These are phyloP conservation scores for Ferdinandea cuprea DNA, from an alignment of 2,888 invertebrate species.

Conservation along the genomic window DNA sequence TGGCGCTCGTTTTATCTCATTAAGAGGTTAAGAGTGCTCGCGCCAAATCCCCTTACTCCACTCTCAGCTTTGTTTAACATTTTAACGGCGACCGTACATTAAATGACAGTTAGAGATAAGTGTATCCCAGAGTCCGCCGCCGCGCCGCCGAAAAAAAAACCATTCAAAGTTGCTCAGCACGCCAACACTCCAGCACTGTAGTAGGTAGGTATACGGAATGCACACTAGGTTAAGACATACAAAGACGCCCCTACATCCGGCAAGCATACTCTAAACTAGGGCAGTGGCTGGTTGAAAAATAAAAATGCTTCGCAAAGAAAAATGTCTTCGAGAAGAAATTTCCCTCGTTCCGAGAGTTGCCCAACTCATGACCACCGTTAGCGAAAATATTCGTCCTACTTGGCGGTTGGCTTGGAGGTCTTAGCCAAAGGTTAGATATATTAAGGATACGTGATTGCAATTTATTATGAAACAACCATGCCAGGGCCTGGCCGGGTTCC, in stretches of 20 bases:
- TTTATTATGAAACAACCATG: constrained; percentile 64
- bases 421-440: constrained; percentile 71
- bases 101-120: constrained; percentile 72
- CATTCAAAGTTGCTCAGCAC: constrained; percentile 38
- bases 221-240: constrained; percentile 16
- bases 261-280: constrained; percentile 48
- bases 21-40: constrained; percentile 52
- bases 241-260: constrained; percentile 17
- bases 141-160: too few species aligned
- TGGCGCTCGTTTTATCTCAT: constrained; percentile 70
- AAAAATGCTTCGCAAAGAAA: constrained; percentile 23
- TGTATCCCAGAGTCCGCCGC: constrained; percentile 52
- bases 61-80: constrained; percentile 50
- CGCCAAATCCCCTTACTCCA: constrained; percentile 19
- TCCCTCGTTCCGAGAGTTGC: constrained; percentile 41
- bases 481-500: too few species aligned
- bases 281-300: constrained; percentile 3
- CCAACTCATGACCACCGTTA: constrained; percentile 50
- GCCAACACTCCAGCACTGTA: background rate
- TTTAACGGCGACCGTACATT: constrained; percentile 69
- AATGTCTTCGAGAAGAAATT: constrained; percentile 40
- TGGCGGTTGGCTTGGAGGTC: constrained; percentile 53
- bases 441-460: constrained; percentile 73
- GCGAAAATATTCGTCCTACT: constrained; percentile 39
- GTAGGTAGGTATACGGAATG: too few species aligned